These are phyloP conservation scores for Neofelis nebulosa DNA, from an alignment of 2,113 vertebrate species.

Conservation along the genomic window DNA sequence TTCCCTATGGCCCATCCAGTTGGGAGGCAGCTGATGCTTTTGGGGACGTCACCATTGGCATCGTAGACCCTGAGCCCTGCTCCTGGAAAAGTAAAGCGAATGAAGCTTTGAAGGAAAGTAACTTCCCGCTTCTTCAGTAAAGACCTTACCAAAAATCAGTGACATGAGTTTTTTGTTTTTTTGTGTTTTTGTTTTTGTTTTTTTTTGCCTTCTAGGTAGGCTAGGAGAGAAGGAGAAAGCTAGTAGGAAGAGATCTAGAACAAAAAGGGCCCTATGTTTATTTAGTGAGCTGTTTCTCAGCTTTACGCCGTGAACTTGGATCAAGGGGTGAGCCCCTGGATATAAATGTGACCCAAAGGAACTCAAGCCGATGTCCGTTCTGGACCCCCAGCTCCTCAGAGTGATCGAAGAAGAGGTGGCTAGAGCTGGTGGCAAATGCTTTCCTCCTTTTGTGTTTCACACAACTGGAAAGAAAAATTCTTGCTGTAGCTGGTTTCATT, in stretches of 20 bases:
- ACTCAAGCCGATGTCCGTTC: background rate
- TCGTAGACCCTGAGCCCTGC: background rate
- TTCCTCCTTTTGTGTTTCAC: background rate
- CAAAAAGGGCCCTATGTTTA: background rate
- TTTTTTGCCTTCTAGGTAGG: background rate
- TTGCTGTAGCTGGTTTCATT: background rate
- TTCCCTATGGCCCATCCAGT: background rate
- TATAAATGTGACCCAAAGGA: background rate
- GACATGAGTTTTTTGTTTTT: background rate
- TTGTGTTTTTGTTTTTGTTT: too few relatives aligned
- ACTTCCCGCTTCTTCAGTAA: background rate
- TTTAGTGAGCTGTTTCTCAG: background rate
- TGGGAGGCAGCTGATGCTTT: rapidly evolving
- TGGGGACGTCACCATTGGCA: background rate
- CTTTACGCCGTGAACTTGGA: background rate
- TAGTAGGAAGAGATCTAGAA: background rate
- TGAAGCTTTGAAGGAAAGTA: background rate
- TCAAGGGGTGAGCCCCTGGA: background rate
- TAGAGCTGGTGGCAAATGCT: background rate
- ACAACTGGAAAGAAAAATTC: background rate
- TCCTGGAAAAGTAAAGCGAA: background rate
- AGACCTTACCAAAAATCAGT: background rate
- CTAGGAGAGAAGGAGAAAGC: background rate
- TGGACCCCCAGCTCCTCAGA: background rate
- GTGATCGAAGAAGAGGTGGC: background rate